Evolutionary conservation across 2,797 vertebrate genomes (phyloP), one percentile per base, ranked within the genome.

Genomic region (Pelochelys cantorii): DNA sequence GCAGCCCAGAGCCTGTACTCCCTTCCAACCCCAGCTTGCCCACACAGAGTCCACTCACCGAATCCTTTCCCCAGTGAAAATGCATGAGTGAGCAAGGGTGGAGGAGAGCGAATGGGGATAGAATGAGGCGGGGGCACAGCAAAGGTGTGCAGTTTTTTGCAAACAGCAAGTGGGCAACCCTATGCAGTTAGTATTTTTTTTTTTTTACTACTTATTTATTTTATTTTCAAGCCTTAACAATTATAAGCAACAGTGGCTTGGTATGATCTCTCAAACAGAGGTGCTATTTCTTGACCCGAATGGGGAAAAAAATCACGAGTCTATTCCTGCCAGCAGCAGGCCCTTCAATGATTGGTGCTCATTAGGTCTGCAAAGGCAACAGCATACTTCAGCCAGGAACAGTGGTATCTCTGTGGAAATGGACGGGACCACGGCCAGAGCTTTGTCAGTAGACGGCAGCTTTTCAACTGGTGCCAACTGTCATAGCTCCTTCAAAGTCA

Each of bases 261-360:
- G 27, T 78, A 20, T 4, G 65, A 87, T 87, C 81, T 75, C 93
- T 84, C 27, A 83, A 55, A 85, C 53, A 13, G 3, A 53, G 90
- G 22, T 0, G 3, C 54, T 62, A 59, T 2, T 52, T 79, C 82
- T 92, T 79, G 57, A 87, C 68, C 62, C 75, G 20, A 82, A 48
- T 56, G 34, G 37, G 75, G 83, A 75, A 25, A 80, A 80, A 0
- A 85, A 31, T 78, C 91, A 75, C 23, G 18, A 87, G 89, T 81
- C 79, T 80, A 0, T 14, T 81, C 62, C 7, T 80, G 0, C 5
- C 83, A 65, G 42, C 10, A 1, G 0, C 2, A 1, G 62, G 87
- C 20, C 0, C 7, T 0, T 0, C 11, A 59, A 6, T 1, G n/a
- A 59, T 14, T 48, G 34, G 34, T 1, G 22, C 3, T 48, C 2